Conservation (phyloP, 2,797 vertebrate genomes). For the Aphelocoma californica region DNA sequence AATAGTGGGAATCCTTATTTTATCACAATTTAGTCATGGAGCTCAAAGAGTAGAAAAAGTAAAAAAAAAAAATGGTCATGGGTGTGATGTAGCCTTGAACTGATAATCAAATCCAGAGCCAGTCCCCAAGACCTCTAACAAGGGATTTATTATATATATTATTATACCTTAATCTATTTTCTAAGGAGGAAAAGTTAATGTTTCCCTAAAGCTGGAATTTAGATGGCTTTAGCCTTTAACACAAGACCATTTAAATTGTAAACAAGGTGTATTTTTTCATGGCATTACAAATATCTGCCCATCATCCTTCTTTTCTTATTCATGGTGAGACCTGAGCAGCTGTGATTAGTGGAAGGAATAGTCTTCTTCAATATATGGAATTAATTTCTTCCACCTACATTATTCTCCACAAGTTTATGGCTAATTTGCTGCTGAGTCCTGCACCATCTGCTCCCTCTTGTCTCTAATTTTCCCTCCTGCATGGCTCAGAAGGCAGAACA, state of each 20-base stretch:
- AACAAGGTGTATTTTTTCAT: conserved; percentile 25
- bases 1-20: neutral
- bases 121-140: conserved; percentile 38
- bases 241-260: conserved; percentile 26
- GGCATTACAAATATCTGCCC: conserved; percentile 36
- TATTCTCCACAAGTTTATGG: conserved; percentile 17
- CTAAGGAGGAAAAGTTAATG: conserved; percentile 25
- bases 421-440: conserved; percentile 44
- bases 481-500: neutral
- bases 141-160: neutral
- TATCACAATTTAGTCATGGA: neutral
- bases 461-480: conserved; percentile 13
- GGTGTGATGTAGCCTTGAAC: neutral
- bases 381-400: conserved; percentile 54
- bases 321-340: conserved; percentile 41
- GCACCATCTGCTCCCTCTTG: conserved; percentile 57
- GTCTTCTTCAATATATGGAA: conserved; percentile 33
- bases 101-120: neutral
- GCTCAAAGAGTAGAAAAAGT: neutral
- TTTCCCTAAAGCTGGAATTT: conserved; percentile 57
- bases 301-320: conserved; percentile 27
- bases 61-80: accelerated
- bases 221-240: conserved; percentile 58
- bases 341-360: conserved; percentile 59
- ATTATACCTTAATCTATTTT: neutral